phyloP scores from a whole-genome alignment of 37 sponge, comb jelly and placozoan genomes.

The Bolinopsis microptera region DNA sequence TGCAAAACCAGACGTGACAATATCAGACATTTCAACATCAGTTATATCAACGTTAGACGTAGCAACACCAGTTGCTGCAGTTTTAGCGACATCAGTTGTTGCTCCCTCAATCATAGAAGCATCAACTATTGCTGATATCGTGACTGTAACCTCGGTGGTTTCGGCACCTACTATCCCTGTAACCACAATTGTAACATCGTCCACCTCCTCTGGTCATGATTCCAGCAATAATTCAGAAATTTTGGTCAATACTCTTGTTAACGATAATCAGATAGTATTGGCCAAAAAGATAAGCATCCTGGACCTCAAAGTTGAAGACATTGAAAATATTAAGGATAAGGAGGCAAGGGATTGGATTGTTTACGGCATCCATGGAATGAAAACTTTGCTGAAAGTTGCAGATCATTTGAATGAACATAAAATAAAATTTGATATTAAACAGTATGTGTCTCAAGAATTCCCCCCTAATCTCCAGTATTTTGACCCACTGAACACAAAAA shows the following conservation, averaged over 20 bases:
- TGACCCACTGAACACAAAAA: background rate
- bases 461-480: conserved; percentile 17
- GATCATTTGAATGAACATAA: background rate
- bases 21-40: background rate
- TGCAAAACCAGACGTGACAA: background rate
- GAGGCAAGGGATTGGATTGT: background rate
- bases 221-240: background rate
- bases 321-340: background rate
- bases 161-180: background rate
- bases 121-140: background rate
- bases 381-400: background rate
- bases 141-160: background rate
- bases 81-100: background rate
- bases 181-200: background rate
- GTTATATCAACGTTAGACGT: background rate
- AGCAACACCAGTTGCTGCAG: background rate
- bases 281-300: background rate
- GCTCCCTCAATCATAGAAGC: background rate
- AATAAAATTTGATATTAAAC: background rate
- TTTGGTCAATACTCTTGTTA: conserved; percentile 25
- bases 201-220: background rate
- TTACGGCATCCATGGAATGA: background rate
- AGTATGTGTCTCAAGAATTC: background rate
- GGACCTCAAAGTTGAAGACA: background rate
- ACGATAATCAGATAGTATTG: background rate